phyloP scores from a whole-genome alignment of 2,113 vertebrate genomes.

The Cariama cristata region DNA sequence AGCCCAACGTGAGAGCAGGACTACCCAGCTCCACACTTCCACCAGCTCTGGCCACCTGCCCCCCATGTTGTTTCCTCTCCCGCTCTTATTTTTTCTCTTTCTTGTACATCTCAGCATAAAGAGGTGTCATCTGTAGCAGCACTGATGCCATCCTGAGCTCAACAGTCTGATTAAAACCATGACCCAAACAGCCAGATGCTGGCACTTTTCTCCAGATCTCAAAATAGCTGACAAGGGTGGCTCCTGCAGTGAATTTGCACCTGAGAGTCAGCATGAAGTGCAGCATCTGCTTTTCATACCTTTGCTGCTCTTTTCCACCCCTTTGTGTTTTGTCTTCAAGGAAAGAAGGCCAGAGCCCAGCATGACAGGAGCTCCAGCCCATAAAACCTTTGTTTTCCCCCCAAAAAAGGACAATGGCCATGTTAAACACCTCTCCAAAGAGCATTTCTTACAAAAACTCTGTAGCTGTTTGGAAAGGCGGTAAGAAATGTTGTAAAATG shows the following conservation, averaged over 20 bases:
- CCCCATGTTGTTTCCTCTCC: neutral
- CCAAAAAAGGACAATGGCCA: fast-evolving
- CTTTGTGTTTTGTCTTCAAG: neutral
- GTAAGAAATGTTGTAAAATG: neutral
- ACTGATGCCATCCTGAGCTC: neutral
- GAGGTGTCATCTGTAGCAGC: neutral
- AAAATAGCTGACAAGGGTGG: neutral
- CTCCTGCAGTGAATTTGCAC: neutral
- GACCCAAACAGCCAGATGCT: neutral
- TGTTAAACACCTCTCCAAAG: neutral
- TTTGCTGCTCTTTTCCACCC: neutral
- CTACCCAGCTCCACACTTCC: neutral
- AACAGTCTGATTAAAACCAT: neutral
- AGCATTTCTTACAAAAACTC: neutral
- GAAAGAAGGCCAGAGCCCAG: neutral
- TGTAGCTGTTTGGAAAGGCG: neutral
- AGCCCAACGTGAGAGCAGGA: neutral
- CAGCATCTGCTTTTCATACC: neutral
- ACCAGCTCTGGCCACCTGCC: neutral
- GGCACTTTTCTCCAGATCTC: neutral
- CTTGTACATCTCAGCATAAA: neutral
- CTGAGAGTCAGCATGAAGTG: neutral
- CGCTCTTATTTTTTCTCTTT: neutral
- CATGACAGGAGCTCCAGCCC: neutral
- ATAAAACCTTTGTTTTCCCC: neutral